Conservation (phyloP, 2,797 vertebrate species). For the Ataeniobius toweri region DNA sequence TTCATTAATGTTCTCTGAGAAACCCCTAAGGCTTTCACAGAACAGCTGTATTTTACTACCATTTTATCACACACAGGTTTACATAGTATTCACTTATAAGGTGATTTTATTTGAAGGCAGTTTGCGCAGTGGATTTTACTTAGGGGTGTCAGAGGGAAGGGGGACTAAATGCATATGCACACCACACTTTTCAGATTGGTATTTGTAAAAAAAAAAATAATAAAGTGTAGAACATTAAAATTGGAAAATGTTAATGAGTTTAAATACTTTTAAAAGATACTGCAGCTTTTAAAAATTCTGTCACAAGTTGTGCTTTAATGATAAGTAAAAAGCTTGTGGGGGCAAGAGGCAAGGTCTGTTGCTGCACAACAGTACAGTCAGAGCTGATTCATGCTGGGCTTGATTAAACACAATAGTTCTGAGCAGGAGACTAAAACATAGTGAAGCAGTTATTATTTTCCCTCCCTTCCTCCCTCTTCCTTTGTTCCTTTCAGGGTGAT, state of each 20-base stretch:
- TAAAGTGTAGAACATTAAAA: neutral
- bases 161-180: neutral
- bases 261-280: neutral
- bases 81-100: neutral
- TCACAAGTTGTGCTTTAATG: neutral
- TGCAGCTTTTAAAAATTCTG: neutral
- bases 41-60: neutral
- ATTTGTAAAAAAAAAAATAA: neutral
- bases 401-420: neutral
- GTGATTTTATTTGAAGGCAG: neutral
- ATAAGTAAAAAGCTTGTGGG: neutral
- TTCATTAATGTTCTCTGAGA: neutral
- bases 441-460: neutral
- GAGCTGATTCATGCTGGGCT: neutral
- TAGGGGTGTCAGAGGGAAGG: neutral
- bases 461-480: neutral
- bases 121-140: neutral
- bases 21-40: neutral
- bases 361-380: neutral
- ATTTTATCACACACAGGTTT: neutral
- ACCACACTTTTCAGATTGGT: neutral
- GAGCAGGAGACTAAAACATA: slow-evolving; percentile 3
- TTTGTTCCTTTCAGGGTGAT: slow-evolving; percentile 15
- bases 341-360: neutral
- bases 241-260: neutral